Percentiles rank a stretch among this genome's conserved stretches.
Conservation (phyloP, 2,888 invertebrate genomes). For the Pherbina coryleti region DNA sequence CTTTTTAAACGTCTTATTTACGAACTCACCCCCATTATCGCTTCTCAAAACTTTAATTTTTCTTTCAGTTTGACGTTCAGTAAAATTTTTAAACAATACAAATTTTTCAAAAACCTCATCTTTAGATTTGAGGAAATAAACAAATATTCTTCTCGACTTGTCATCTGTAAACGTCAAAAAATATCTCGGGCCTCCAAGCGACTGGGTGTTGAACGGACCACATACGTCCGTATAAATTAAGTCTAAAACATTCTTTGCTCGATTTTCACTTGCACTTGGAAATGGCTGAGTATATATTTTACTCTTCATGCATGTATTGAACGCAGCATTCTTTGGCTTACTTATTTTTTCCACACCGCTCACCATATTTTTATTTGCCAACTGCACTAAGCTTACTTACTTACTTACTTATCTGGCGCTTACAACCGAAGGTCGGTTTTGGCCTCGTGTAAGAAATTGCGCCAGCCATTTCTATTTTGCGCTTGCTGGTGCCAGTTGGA, state of each 20-base stretch:
- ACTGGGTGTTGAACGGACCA: no score
- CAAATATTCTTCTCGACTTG: not conserved
- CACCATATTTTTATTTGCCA: not conserved
- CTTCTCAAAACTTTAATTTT: not conserved
- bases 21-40: no score
- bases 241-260: no score
- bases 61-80: not conserved
- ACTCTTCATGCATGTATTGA: conserved; percentile 12
- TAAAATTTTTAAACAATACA: not conserved
- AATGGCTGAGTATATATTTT: conserved; percentile 12
- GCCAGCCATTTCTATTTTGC: no score
- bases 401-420: no score
- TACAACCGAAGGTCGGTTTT: no score
- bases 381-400: conserved; percentile 4
- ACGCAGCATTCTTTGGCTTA: not conserved
- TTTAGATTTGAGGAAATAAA: no score
- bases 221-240: no score
- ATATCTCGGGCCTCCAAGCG: no score
- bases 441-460: no score
- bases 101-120: conserved; percentile 3
- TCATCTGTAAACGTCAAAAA: not conserved
- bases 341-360: not conserved
- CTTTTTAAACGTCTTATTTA: not conserved
- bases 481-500: no score
- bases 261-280: not conserved